Evolutionary conservation across 1,140 invertebrate genomes (phyloP), one percentile per base, ranked within the genome.

Genomic region (Chymomyza costata): DNA sequence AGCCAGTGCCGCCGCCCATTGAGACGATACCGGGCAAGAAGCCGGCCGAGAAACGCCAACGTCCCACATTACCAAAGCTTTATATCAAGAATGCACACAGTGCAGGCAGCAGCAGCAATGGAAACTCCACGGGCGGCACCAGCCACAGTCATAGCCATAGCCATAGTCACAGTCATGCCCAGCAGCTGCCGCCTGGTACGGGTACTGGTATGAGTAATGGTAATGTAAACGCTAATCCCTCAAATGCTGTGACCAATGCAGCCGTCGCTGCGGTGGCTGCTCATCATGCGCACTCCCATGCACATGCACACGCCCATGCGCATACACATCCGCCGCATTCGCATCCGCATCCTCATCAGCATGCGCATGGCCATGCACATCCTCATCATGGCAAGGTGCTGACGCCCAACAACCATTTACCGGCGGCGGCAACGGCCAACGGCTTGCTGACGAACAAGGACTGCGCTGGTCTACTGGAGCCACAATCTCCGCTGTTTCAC

Each of bases 21-120:
- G 94, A 96, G 86, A 96, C 94, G 0, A 95, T 96, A 76, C 94
- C 94, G 0, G 92, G 92, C 7, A 94, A 94, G 81, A 94, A 93
- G 86, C 87, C 90, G 8, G 78, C 68, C 76, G 89, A 86, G 86
- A 90, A 87, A 78, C 88, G 86, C 66, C 87, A 68, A 85, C 89
- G 80, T 67, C 90, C 85, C 82, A 89, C 86, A 59, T 63, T 90
- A 68, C 92, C 92, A 28, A 94, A 93, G 80, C 86, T 94, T 16
- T 94, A 92, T 73, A 90, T 94, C 46, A 94, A 94, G 84, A 94
- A 93, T 82, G 88, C 55, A 30, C 51, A 59, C 55, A 50, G 66
- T 34, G 65, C 71, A 34, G 74, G 74, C 59, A 65, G 68, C 51
- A 68, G 67, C 60, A 81, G 74, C 52, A 80, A 68, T 68, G 74